Evolutionary conservation across 2,797 vertebrate species (phyloP).

Genomic region (Anabas testudineus): DNA sequence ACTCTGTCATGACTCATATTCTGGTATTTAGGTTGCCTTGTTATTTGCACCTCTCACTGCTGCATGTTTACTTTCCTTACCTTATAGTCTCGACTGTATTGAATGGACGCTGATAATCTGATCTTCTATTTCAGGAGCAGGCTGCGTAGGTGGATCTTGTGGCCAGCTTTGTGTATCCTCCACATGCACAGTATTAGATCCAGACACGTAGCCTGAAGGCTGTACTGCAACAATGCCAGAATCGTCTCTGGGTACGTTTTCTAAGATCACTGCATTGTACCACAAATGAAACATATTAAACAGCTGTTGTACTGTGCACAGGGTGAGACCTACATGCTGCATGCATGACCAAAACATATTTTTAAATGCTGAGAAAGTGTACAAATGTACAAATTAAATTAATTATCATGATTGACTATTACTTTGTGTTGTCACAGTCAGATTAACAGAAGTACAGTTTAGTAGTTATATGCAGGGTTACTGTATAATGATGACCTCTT

Average conservation of each 20-base stretch:
- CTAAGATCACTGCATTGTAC: neutral
- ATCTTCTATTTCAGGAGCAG: slow-evolving; percentile 87
- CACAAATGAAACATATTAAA: slow-evolving; percentile 10
- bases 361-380: neutral
- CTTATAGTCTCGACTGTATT: slow-evolving; percentile 75
- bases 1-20: slow-evolving; percentile 1
- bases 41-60: slow-evolving; percentile 16
- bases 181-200: slow-evolving; percentile 69
- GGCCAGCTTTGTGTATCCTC: slow-evolving; percentile 60
- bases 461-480: slow-evolving; percentile 6
- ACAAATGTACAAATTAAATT: neutral
- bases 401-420: neutral
- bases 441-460: neutral
- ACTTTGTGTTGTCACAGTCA: neutral
- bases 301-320: neutral
- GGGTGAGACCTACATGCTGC: neutral
- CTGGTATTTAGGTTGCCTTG: neutral
- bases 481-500: neutral
- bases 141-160: slow-evolving; percentile 76
- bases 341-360: neutral
- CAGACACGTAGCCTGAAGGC: slow-evolving; percentile 80
- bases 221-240: slow-evolving; percentile 88
- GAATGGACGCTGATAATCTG: slow-evolving; percentile 80
- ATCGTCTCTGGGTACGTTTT: slow-evolving; percentile 86
- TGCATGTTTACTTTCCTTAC: slow-evolving; percentile 26